Conservation (phyloP, 2,797 vertebrate species). For the Rhyacichthys aspro region DNA sequence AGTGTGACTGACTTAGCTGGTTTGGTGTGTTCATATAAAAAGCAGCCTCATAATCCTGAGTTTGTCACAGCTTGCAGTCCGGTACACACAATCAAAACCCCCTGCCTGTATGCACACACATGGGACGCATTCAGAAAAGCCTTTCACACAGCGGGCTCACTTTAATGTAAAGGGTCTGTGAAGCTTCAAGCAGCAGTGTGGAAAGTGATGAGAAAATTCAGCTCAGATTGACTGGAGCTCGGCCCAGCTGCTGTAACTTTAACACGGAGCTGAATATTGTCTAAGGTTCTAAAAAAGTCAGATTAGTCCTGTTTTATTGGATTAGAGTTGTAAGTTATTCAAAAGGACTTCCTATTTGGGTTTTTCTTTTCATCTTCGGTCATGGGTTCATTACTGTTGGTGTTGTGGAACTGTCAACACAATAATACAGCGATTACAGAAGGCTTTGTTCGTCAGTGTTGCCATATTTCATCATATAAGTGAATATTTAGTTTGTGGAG, state of each 20-base stretch:
- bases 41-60: conserved; percentile 54
- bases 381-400: too few relatives aligned
- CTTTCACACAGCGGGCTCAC: conserved; percentile 34
- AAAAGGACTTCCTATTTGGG: not conserved
- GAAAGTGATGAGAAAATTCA: conserved; percentile 44
- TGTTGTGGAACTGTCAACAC: too few relatives aligned
- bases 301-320: conserved; percentile 32
- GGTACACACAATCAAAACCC: conserved; percentile 48
- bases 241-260: conserved; percentile 43
- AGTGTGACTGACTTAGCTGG: conserved; percentile 67
- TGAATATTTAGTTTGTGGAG: not conserved
- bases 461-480: conserved; percentile 12
- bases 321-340: too few relatives aligned
- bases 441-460: not conserved
- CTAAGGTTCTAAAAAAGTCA: conserved; percentile 31
- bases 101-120: conserved; percentile 43
- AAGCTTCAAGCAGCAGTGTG: conserved; percentile 35
- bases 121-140: conserved; percentile 43
- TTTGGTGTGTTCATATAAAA: conserved; percentile 62
- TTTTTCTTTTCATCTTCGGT: too few relatives aligned
- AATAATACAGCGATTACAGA: too few relatives aligned
- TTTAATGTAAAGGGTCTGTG: conserved; percentile 61
- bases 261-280: conserved; percentile 38
- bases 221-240: conserved; percentile 45
- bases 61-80: conserved; percentile 67